A percentile compares a stretch with the other conserved stretches of the same genome.
phyloP scores from a whole-genome alignment of 2,113 vertebrate genomes.

The Tricholaema leucomelas region DNA sequence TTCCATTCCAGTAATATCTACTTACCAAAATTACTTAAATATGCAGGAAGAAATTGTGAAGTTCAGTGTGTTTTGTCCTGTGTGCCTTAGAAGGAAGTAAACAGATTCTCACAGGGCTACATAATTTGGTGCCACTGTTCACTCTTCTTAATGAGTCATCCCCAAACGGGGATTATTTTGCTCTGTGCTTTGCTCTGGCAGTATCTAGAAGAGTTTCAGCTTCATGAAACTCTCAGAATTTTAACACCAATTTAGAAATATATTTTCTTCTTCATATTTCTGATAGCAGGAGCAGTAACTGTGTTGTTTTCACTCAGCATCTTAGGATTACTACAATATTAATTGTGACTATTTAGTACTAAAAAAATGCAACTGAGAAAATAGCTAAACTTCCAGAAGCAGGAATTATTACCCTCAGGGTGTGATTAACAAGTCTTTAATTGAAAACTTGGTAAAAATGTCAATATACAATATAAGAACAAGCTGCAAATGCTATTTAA shows the following conservation, averaged over 20 bases:
- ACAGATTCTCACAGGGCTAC: neutral
- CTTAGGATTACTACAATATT: neutral
- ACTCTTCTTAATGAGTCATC: neutral
- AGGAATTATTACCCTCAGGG: neutral
- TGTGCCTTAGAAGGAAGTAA: neutral
- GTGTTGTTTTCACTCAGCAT: neutral
- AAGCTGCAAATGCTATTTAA: slow-evolving; percentile 10
- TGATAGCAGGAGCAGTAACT: neutral
- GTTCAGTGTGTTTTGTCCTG: neutral
- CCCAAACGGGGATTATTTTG: neutral
- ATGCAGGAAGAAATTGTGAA: neutral
- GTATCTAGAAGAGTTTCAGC: neutral
- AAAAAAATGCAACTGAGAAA: neutral
- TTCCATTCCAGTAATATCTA: neutral
- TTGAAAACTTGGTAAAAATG: neutral
- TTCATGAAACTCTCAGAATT: neutral
- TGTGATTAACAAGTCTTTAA: slow-evolving; percentile 9
- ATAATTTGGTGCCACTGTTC: neutral
- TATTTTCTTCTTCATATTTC: neutral
- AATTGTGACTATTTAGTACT: neutral
- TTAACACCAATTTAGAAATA: neutral
- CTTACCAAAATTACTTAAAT: neutral
- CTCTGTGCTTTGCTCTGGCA: neutral
- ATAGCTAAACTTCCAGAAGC: neutral
- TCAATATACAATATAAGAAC: neutral